Base-by-base conservation (phyloP, 2,888 invertebrate genomes). In the Trachelus stipa region DNA sequence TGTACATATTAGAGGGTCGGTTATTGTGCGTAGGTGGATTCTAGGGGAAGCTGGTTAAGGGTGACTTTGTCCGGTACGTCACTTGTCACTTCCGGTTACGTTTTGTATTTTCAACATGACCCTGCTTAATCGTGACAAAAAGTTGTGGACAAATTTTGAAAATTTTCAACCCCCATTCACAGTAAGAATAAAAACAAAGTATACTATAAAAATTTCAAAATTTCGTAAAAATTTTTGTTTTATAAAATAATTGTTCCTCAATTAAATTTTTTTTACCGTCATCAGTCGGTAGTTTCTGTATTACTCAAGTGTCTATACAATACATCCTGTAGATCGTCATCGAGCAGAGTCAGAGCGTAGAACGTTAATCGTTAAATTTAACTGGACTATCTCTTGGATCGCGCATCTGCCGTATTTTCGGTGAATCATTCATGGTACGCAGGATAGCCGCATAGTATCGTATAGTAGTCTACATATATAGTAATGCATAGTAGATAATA, bases 391-490 rank as follows among this genome's bases (percentile, higher is more conserved):
- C 90, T 90, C 86, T 83, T 79, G 84, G 88, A 91, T 91, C 91
- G 88, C 89, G 90, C 91, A 91, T 91, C 90, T 91, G 91, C 90
- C 88, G 86, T 81, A 83, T 82, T 88, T 88, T 87, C 84, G 88
- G 90, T 91, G 90, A 91, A 90, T 91, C 91, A 91, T 87, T 88
- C 89, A 23, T 23, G 23, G 56, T 56, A 23, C 56, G 9, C 56
- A 56, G 56, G 56, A 56, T 56, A 56, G 56, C 23, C 23, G 56
- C 56, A 23, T 56, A 56, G 56, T 56, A 56, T 74, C 74, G 37
- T 37, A 31, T 35, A 30, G 33, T 30, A 23, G 34, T 34, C 37
- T 35, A 34, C 74, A 9, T 56, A 56, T 56, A 56, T 56, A 56
- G 56, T 56, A 56, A 56, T 56, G 56, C 56, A 23, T 23, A 56